These are phyloP conservation scores for Leptatherina wallacei DNA, from an alignment of 2,797 vertebrate genomes.

Conservation along the genomic window DNA sequence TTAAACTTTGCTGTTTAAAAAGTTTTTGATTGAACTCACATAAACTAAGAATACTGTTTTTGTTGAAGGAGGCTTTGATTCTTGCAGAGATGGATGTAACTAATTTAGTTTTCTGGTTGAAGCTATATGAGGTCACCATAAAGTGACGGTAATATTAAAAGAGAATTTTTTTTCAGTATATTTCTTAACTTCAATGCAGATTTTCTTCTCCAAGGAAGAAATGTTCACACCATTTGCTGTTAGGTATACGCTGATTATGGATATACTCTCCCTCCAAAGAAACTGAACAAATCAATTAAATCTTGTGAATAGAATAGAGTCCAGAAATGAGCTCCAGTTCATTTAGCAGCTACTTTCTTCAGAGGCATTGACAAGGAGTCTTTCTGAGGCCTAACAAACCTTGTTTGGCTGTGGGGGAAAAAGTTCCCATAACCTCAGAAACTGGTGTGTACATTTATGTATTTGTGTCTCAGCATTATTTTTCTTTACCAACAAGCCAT, in stretches of 20 bases:
- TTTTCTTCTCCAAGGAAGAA: not conserved
- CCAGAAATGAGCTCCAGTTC: not conserved
- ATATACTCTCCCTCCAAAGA: not conserved
- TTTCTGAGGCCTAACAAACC: constrained; percentile 1
- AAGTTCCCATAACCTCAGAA: constrained; percentile 4
- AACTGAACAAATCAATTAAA: not conserved
- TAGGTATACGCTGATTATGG: not conserved
- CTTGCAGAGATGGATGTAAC: not conserved
- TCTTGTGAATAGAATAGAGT: not conserved
- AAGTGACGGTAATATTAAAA: not conserved
- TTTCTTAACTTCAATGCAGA: not conserved
- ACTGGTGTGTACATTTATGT: constrained; percentile 22
- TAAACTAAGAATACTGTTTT: not conserved
- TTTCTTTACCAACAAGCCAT: constrained; percentile 47
- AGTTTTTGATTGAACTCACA: not conserved
- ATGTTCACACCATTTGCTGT: not conserved
- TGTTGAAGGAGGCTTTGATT: not conserved
- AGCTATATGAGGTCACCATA: not conserved
- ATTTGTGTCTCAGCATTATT: constrained; percentile 25
- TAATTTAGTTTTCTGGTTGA: not conserved
- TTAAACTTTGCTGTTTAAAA: not conserved
- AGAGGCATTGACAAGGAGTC: not conserved
- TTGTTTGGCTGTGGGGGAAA: constrained; percentile 1
- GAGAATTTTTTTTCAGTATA: not conserved
- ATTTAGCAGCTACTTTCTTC: not conserved